phyloP scores from a whole-genome alignment of 2,888 invertebrate genomes.

The Caenorhabditis sp. region DNA sequence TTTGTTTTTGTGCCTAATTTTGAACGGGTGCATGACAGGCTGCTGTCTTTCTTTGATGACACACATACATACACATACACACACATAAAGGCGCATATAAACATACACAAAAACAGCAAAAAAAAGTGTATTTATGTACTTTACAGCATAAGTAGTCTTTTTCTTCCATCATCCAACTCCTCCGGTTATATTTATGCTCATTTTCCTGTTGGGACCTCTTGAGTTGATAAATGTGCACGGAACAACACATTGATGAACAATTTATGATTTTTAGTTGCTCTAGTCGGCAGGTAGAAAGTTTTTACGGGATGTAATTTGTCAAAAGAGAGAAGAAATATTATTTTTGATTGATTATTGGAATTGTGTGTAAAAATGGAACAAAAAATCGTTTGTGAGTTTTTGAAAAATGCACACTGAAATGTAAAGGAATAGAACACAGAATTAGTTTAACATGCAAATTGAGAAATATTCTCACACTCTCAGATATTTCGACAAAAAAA shows the following conservation, averaged over 20 bases:
- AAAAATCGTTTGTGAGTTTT: no score
- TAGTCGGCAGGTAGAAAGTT: not conserved
- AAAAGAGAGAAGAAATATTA: not conserved
- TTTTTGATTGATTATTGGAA: no score
- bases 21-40: not conserved
- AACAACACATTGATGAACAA: not conserved
- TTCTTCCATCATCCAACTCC: not conserved
- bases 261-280: not conserved
- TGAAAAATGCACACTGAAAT: no score
- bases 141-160: not conserved
- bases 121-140: not conserved
- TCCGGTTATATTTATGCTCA: not conserved
- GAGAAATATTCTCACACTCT: no score
- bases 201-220: not conserved
- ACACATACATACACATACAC: no score
- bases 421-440: no score
- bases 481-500: no score
- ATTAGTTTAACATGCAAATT: no score
- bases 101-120: no score
- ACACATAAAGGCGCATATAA: no score
- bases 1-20: not conserved
- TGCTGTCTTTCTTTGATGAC: not conserved
- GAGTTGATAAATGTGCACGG: slow-evolving; percentile 1
- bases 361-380: not conserved
- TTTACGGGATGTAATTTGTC: not conserved